Conservation (phyloP, 2,113 vertebrate genomes). For the Eretmochelys imbricata region DNA sequence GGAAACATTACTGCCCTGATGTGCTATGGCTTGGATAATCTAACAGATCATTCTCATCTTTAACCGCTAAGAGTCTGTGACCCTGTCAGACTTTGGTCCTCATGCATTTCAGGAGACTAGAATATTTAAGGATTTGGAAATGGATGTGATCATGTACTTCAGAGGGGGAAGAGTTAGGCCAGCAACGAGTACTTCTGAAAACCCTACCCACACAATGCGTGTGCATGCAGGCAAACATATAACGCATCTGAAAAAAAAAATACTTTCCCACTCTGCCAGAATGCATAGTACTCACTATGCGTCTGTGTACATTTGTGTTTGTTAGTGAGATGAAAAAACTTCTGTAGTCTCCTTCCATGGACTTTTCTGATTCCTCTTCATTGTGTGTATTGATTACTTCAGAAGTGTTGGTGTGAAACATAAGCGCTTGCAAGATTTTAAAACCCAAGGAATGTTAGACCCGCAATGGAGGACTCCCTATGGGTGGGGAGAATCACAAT, state of each 20-base stretch:
- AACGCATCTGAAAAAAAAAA: not conserved
- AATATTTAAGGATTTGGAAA: not conserved
- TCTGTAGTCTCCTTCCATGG: not conserved
- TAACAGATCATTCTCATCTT: not conserved
- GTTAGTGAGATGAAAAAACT: fast-evolving
- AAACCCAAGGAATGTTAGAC: not conserved
- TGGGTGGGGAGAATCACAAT: no score
- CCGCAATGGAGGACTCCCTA: no score
- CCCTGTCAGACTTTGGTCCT: not conserved
- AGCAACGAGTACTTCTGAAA: not conserved
- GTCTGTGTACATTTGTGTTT: not conserved
- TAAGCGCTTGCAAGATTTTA: not conserved
- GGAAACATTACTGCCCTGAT: not conserved
- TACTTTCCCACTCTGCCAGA: fast-evolving
- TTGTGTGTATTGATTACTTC: not conserved
- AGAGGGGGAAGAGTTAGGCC: not conserved
- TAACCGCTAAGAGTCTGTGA: not conserved
- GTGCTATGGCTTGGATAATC: not conserved
- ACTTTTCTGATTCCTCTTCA: not conserved
- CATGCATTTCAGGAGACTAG: not conserved
- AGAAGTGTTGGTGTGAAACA: not conserved
- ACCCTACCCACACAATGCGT: not conserved
- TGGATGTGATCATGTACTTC: not conserved
- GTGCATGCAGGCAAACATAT: fast-evolving
- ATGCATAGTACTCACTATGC: fast-evolving